These are phyloP conservation scores for Trogon surrucura DNA, from an alignment of 2,113 vertebrate species.

Conservation along the genomic window DNA sequence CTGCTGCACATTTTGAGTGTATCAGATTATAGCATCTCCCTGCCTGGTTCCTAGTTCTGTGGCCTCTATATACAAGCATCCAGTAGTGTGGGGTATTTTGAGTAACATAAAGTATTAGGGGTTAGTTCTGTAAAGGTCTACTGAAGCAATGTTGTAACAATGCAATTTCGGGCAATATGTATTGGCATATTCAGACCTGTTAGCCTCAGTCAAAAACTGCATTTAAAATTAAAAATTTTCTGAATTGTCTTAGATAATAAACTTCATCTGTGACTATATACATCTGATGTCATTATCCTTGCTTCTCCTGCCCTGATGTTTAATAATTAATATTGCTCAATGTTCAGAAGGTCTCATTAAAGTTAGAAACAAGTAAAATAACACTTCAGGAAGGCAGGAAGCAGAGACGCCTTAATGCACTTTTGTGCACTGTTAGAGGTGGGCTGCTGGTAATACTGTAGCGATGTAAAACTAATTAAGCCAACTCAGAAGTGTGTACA, in stretches of 20 bases:
- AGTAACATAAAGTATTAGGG: neutral
- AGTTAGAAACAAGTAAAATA: neutral
- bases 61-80: neutral
- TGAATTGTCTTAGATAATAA: neutral
- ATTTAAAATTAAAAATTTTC: neutral
- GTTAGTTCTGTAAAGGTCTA: neutral
- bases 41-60: neutral
- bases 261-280: neutral
- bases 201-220: neutral
- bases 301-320: neutral
- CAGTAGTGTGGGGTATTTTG: neutral
- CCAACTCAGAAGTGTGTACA: neutral
- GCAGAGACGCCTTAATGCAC: neutral
- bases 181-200: neutral
- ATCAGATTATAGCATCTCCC: neutral
- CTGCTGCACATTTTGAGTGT: neutral
- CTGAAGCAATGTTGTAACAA: neutral
- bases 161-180: fast-evolving
- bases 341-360: neutral
- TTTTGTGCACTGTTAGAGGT: neutral
- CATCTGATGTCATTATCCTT: neutral
- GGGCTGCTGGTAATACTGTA: neutral
- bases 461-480: neutral
- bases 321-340: neutral
- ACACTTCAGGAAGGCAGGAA: neutral